A percentile compares a stretch with the other conserved stretches of the same genome.
phyloP scores from a whole-genome alignment of 2,797 vertebrate genomes.

The Rhinogobio ventralis region DNA sequence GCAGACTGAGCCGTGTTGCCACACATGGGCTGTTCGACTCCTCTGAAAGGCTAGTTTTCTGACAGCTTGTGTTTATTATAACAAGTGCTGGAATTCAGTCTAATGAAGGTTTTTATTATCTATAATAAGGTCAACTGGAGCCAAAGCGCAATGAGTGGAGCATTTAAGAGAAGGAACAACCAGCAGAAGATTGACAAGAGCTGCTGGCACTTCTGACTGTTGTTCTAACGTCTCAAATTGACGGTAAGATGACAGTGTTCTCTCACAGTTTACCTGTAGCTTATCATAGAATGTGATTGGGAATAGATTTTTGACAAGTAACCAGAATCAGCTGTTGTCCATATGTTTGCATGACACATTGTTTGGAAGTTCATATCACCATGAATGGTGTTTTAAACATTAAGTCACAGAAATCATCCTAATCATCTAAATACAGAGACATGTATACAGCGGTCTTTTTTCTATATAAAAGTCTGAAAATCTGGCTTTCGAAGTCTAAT shows the following conservation, averaged over 20 bases:
- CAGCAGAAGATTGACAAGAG: conserved; percentile 52
- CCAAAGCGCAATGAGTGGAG: conserved; percentile 61
- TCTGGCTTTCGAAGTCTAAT: not conserved
- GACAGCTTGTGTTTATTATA: conserved; percentile 64
- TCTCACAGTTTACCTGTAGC: conserved; percentile 29
- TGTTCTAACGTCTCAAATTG: conserved; percentile 41
- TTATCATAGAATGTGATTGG: conserved; percentile 14
- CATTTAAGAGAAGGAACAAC: conserved; percentile 16
- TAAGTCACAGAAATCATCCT: not conserved
- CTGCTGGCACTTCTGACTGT: conserved; percentile 51
- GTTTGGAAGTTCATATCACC: not conserved
- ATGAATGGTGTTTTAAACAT: not conserved
- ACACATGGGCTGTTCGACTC: conserved; percentile 42
- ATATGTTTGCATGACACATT: conserved; percentile 21
- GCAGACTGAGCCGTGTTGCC: conserved; percentile 28
- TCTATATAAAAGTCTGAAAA: not conserved
- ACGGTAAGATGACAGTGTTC: conserved; percentile 27
- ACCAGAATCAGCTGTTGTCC: conserved; percentile 14
- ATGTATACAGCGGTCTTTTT: not conserved
- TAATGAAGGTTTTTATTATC: conserved; percentile 72
- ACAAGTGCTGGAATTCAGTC: conserved; percentile 70
- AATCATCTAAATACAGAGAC: not conserved
- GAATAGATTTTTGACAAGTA: conserved; percentile 19
- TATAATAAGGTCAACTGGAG: conserved; percentile 66
- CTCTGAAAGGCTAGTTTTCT: conserved; percentile 51